phyloP scores from a whole-genome alignment of 2,113 vertebrate species.

The Xerus inauris region DNA sequence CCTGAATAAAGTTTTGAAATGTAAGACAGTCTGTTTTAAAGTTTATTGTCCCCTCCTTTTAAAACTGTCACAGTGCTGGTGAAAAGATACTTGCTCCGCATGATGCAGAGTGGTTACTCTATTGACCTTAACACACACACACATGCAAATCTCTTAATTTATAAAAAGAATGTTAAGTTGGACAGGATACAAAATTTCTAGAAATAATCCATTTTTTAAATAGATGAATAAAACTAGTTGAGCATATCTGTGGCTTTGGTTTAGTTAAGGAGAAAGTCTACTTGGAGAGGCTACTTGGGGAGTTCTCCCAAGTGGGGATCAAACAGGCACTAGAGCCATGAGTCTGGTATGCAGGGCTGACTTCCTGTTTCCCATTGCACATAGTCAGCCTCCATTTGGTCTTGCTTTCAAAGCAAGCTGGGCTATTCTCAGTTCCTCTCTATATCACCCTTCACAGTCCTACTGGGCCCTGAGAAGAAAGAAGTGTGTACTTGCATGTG shows the following conservation, averaged over 20 bases:
- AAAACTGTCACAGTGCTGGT: constrained; percentile 24
- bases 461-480: neutral
- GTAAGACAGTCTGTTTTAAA: constrained; percentile 20
- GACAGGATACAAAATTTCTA: neutral
- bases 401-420: neutral
- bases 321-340: neutral
- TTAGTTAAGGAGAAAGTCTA: neutral
- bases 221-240: constrained; percentile 40
- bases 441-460: neutral
- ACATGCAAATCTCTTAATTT: neutral
- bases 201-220: constrained; percentile 3
- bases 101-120: neutral
- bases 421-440: neutral
- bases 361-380: neutral
- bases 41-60: constrained; percentile 10
- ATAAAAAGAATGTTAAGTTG: neutral
- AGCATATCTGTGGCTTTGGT: neutral
- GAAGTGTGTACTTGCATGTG: neutral
- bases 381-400: neutral
- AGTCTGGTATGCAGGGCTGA: neutral
- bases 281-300: neutral
- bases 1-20: constrained; percentile 36
- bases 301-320: neutral
- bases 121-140: neutral
- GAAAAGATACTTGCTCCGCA: neutral